Conservation (phyloP, 2,888 invertebrate species). For the Campoplex nolae region DNA sequence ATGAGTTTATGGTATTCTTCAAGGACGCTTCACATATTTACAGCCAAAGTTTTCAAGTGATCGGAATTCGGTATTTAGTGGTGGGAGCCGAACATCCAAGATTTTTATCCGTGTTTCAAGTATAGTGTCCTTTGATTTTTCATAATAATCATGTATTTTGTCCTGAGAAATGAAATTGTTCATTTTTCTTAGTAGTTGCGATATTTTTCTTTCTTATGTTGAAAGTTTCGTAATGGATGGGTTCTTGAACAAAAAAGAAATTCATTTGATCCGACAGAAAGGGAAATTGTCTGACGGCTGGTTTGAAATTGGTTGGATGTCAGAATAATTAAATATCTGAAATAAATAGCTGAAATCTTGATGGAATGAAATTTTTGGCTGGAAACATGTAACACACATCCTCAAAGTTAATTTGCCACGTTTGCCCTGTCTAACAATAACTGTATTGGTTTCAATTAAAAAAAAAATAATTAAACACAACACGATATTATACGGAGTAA, state of each 20-base stretch:
- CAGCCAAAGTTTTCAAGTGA: neutral
- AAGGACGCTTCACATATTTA: neutral
- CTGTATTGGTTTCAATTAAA: neutral
- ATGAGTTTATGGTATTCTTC: constrained; percentile 14
- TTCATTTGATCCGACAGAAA: neutral
- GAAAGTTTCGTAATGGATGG: neutral
- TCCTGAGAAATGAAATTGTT: neutral
- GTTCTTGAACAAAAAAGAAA: neutral
- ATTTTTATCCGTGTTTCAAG: neutral
- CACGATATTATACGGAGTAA: constrained; percentile 34
- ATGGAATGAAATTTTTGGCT: neutral
- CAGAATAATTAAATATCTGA: too few relatives aligned
- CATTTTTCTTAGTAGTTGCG: neutral
- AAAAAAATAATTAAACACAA: constrained; percentile 13
- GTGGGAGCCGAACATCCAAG: neutral
- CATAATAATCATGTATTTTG: neutral
- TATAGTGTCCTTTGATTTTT: neutral
- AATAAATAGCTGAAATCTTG: neutral
- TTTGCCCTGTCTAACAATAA: neutral
- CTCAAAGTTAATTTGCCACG: neutral
- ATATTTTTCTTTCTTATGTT: neutral
- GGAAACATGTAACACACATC: neutral
- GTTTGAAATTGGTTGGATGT: neutral
- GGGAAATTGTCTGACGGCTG: too few relatives aligned
- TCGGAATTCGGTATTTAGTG: neutral